Evolutionary conservation across 2,797 vertebrate species (phyloP).

Genomic region (Chromobotia macracanthus): DNA sequence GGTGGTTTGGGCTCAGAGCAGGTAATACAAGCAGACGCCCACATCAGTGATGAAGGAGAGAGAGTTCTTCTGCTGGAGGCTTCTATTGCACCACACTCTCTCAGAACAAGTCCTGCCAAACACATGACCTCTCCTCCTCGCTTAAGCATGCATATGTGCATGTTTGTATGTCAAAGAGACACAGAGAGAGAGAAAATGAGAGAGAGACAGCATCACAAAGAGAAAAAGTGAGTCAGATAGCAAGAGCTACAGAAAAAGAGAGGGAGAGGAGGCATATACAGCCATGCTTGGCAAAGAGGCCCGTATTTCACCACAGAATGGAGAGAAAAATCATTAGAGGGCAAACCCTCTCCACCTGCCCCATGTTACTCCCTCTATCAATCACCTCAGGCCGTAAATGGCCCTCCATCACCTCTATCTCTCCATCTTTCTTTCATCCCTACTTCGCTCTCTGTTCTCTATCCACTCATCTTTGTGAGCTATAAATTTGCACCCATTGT

Average conservation of each 20-base stretch:
- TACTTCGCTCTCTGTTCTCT: neutral
- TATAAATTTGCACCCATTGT: slow-evolving; percentile 27
- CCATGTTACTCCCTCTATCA: slow-evolving; percentile 42
- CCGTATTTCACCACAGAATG: slow-evolving; percentile 53
- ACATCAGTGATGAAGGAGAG: slow-evolving; percentile 29
- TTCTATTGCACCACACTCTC: slow-evolving; percentile 7
- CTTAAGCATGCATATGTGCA: slow-evolving; percentile 30
- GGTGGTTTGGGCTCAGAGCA: slow-evolving; percentile 26
- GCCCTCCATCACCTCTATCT: slow-evolving; percentile 26
- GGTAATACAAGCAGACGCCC: slow-evolving; percentile 43
- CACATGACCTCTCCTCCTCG: slow-evolving; percentile 35
- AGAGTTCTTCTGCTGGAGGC: slow-evolving; percentile 34
- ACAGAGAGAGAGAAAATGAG: no score
- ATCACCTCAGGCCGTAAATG: slow-evolving; percentile 48
- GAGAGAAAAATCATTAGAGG: slow-evolving; percentile 54
- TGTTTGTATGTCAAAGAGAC: slow-evolving; percentile 34
- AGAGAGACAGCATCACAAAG: slow-evolving; percentile 13
- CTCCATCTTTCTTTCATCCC: slow-evolving; percentile 2
- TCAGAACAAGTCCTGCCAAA: slow-evolving; percentile 41
- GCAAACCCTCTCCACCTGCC: slow-evolving; percentile 42
- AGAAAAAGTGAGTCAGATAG: slow-evolving; percentile 37
- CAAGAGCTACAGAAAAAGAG: neutral
- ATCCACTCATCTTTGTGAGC: slow-evolving; percentile 29
- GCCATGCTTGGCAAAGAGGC: slow-evolving; percentile 22
- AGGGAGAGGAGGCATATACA: slow-evolving; percentile 16